Base-by-base conservation (phyloP, 2,888 invertebrate genomes). In the Pardosa pseudoannulata region DNA sequence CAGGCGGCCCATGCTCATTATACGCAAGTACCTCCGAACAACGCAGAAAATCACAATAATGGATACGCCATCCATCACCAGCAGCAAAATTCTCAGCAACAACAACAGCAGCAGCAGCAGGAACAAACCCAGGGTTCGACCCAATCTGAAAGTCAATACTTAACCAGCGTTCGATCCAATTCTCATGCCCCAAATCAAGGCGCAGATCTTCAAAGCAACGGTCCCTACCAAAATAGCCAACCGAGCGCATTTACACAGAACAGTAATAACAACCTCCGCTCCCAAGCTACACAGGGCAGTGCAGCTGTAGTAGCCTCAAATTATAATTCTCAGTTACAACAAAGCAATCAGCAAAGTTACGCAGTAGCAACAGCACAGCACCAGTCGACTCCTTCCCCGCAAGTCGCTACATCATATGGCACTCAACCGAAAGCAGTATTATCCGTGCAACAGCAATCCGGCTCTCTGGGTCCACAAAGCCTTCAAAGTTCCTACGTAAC, bases 341-440 rank as follows among this genome's bases (percentile, higher is more conserved):
- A 31, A 16, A 65, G 7, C 31, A 32, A 65, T 65, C 65, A 29
- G 31, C 65, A 65, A 19, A 65, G 16, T 23, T 65, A 65, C 16
- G 65, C 65, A 32, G n/a, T 11, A 11, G 5, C 32, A 29, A n/a
- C 19, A 9, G 31, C 65, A 32, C 27, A 23, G 9, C 65, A 31
- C 31, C 65, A 65, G 19, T 3, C 32, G 31, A 65, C n/a, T 65
- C 16, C n/a, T 19, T 3, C 65, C 0, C 16, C 31, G 1, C 31
- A 65, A 65, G 32, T 19, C 28, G 72, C n/a, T 16, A 23, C 23
- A 29, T 29, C 36, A 32, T 79, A 62, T 72, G 72, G 65, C 16
- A 27, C 31, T 0, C 70, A 70, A 28, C 31, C 65, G 16, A 65
- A 65, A 31, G n/a, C 7, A 19, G 9, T n/a, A n/a, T 65, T 65